Evolutionary conservation across 1,140 invertebrate species (phyloP).

Genomic region (Mya arenaria): DNA sequence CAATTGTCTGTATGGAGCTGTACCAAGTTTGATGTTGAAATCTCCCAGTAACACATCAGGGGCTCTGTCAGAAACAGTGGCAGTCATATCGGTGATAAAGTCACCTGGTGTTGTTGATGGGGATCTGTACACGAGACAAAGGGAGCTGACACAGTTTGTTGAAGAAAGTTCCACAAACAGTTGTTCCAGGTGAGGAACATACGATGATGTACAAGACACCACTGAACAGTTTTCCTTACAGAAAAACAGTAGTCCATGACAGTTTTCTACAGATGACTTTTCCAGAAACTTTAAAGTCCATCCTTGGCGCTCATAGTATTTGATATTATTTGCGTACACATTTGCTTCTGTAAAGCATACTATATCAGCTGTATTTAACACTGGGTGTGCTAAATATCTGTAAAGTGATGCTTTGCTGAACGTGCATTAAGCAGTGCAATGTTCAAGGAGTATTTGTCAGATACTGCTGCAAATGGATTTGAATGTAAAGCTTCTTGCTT

Average conservation of each 20-base stretch:
- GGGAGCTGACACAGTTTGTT: background rate
- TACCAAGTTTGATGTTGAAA: conserved; percentile 7
- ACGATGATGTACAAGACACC: conserved; percentile 4
- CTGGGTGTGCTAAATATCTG: background rate
- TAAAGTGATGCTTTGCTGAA: conserved; percentile 4
- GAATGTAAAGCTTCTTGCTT: background rate
- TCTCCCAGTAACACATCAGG: conserved; percentile 7
- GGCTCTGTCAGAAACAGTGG: background rate
- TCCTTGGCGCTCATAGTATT: conserved; percentile 6
- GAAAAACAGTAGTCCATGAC: background rate
- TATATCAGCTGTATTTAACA: background rate
- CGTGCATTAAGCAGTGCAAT: background rate
- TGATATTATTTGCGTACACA: conserved; percentile 4
- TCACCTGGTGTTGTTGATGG: conserved; percentile 3
- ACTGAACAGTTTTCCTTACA: background rate
- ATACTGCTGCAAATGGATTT: background rate
- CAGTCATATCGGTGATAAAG: background rate
- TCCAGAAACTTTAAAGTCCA: background rate
- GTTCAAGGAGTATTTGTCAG: background rate
- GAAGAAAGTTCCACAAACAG: background rate
- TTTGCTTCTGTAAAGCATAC: conserved; percentile 12
- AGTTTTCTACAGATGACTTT: conserved; percentile 6
- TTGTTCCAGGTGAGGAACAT: conserved; percentile 8
- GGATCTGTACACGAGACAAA: background rate
- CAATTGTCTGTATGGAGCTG: background rate